These are phyloP conservation scores for Isichthys henryi DNA, from an alignment of 2,113 vertebrate species.

Conservation along the genomic window DNA sequence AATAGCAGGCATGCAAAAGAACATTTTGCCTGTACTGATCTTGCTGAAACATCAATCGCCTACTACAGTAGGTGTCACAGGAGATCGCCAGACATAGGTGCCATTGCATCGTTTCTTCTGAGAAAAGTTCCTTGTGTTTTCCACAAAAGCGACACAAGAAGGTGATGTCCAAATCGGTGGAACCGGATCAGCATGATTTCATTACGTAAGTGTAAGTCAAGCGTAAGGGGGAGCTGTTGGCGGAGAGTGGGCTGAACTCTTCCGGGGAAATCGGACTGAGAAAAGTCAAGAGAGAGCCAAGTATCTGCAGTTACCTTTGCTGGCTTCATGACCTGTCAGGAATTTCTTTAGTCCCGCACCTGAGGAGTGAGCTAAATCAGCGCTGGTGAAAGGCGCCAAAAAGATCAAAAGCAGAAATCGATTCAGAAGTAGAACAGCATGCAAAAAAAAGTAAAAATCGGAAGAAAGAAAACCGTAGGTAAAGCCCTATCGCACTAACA, in stretches of 20 bases:
- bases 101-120: neutral
- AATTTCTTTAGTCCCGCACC: neutral
- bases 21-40: neutral
- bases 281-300: neutral
- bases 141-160: neutral
- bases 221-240: neutral
- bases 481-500: neutral
- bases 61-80: neutral
- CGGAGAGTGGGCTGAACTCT: neutral
- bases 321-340: neutral
- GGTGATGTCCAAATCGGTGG: neutral
- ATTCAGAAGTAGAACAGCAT: neutral
- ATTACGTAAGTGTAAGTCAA: neutral
- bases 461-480: neutral
- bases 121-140: neutral
- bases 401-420: neutral
- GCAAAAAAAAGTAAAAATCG: neutral
- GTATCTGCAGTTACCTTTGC: neutral
- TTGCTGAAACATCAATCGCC: neutral
- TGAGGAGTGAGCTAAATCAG: neutral
- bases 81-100: neutral
- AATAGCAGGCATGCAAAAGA: neutral
- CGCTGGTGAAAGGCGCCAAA: neutral
- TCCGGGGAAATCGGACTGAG: neutral
- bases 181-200: neutral